Base-by-base conservation (phyloP, 2,888 invertebrate genomes). In the Fragum fragum region DNA sequence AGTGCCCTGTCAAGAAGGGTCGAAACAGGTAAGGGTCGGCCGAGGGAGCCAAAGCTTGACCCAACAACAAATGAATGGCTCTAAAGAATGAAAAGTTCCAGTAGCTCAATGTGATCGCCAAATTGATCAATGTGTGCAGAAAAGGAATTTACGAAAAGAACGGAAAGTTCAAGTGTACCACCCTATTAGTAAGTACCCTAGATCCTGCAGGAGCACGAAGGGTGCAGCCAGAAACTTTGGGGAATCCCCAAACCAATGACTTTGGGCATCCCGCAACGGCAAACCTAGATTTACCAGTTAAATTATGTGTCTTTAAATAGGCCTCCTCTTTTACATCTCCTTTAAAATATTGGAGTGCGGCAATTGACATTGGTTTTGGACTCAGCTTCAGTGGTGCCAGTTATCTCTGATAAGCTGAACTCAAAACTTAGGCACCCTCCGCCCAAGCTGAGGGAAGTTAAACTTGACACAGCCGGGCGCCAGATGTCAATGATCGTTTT, bases 311-410 rank as follows among this genome's bases (percentile, higher is more conserved):
- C 26, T 5, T 81, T 32, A 53, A 21, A 52, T 75, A 74, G 63
- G 39, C 55, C 0, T 71, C 75, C 16, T 14, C 29, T 26, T 75
- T 80, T 23, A 72, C 59, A 9, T 72, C 69, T 1, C 55, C 39
- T 23, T 59, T 81, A 1, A 53, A 57, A 29, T n/a, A 39, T 80
- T 21, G 72, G 57, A 7, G 59, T 69, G 14, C 9, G 28, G 1
- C 21, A 6, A 23, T 36, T 73, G 1, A 36, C 52, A 23, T 73
- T 83, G 0, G 76, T 77, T 1, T 66, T 84, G 5, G 81, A 86
- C 36, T 76, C 84, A 0, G 87, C 81, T 18, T 85, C 83, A 9
- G 77, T 86, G 47, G 76, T 84, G 1, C 81, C 84, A 16, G 77
- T 86, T 14, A 75, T 87, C n/a, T 84, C 82, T 16, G 81, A 82